These are phyloP conservation scores for Cardiocondyla obscurior DNA, from an alignment of 1,140 invertebrate genomes.

Conservation along the genomic window DNA sequence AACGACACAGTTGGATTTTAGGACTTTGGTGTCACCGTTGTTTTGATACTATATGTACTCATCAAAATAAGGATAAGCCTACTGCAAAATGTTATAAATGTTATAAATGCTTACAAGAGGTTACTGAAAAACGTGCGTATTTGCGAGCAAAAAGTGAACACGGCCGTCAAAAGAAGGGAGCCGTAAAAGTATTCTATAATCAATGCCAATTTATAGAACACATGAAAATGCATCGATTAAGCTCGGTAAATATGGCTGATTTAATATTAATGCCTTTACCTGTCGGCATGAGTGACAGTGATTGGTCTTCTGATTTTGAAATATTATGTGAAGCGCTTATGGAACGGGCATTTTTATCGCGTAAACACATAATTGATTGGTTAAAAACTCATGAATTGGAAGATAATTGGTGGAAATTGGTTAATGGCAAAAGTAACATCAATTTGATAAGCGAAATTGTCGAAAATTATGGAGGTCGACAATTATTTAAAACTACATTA, in stretches of 20 bases:
- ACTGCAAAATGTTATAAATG: constrained; percentile 56
- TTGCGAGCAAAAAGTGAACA: constrained; percentile 64
- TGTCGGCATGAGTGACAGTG: constrained; percentile 20
- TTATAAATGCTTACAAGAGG: constrained; percentile 4
- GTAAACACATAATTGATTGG: constrained; percentile 77
- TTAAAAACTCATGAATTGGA: constrained; percentile 67
- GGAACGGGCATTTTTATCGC: constrained; percentile 74
- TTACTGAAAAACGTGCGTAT: constrained; percentile 70
- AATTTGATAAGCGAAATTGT: constrained; percentile 61
- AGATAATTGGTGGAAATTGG: constrained; percentile 74
- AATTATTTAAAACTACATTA: constrained; percentile 43
- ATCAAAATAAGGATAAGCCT: constrained; percentile 33
- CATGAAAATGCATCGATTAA: constrained; percentile 70
- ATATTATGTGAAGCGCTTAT: constrained; percentile 74
- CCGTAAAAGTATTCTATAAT: constrained; percentile 78
- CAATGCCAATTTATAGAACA: constrained; percentile 80
- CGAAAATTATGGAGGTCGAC: constrained; percentile 36
- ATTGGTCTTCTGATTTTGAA: constrained; percentile 72
- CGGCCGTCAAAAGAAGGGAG: constrained; percentile 68
- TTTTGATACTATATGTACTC: constrained; percentile 69
- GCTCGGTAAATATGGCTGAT: constrained; percentile 70
- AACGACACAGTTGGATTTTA: constrained; percentile 76
- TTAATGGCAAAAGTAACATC: constrained; percentile 38
- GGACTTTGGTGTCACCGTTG: constrained; percentile 78
- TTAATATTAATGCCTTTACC: constrained; percentile 81